Base-by-base conservation (phyloP, 1,140 invertebrate genomes). In the Antheraea mylitta region DNA sequence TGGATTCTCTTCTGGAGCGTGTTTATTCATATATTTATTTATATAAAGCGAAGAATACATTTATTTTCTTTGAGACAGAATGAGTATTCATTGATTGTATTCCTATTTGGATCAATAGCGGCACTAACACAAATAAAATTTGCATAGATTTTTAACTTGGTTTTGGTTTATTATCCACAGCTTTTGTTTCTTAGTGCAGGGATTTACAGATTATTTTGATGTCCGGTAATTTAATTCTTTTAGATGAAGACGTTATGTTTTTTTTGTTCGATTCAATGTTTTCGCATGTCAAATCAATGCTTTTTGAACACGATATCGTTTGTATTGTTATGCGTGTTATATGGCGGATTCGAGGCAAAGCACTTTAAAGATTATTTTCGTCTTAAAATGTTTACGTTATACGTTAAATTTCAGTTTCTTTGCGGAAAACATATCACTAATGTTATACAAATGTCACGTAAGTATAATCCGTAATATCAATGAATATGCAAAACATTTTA, bases 1-100 rank as follows among this genome's bases (percentile, higher is more conserved):
- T 82, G 78, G 75, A 76, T 71, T 73, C 64, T 36, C 38, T 62
- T 67, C 45, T 48, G 66, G 38, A 68, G 48, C 67, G 42, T 67
- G 67, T 75, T 70, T 61, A 13, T 9, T 58, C 10, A 19, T 53
- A 53, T 16, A 11, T 53, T 53, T 53, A 53, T 53, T 53, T 53
- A 53, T 16, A 13, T 53, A 16, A 13, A 13, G 9, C 45, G 45
- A 53, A 42, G 38, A 53, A 53, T 53, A 53, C 9, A 53, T 63
- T 63, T 63, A 63, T n/a, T 37, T 37, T 37, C 61, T 13, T 6
- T 0, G 61, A 37, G 36, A 63, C 61, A n/a, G 61, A 37, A 1
- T 30, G 22, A 30, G 22, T 30, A 30, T 30, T 4, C 22, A 4
- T 30, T 30, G 1, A 30, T 30, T 30, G 22, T 30, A 2, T 30